A percentile compares a stretch with the other conserved stretches of the same genome.
These are phyloP conservation scores for Pseudomyrmex concolor DNA, from an alignment of 1,140 invertebrate species.

Conservation along the genomic window DNA sequence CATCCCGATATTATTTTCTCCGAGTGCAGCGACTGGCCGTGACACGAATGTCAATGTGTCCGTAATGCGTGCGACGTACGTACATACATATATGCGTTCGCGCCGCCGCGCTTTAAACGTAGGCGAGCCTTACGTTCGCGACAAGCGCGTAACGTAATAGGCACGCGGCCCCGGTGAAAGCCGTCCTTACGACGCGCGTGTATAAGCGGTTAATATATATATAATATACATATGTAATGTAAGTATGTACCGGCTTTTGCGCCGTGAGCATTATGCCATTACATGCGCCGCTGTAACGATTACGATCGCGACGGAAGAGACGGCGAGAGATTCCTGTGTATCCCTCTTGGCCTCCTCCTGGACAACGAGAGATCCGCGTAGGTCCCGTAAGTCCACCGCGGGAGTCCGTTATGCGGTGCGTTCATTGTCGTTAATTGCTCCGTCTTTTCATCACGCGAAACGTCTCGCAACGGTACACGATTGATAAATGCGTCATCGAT, in stretches of 20 bases:
- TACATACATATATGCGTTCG: slow-evolving; percentile 11
- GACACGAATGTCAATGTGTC: slow-evolving; percentile 82
- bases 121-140: slow-evolving; percentile 68
- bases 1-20: slow-evolving; percentile 68
- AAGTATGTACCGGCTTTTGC: slow-evolving; percentile 17
- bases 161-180: slow-evolving; percentile 78
- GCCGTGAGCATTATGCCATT: slow-evolving; percentile 73
- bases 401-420: slow-evolving; percentile 44
- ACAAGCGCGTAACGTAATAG: slow-evolving; percentile 76
- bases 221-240: not conserved
- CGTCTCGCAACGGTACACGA: slow-evolving; percentile 27
- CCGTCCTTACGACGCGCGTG: slow-evolving; percentile 65
- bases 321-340: slow-evolving; percentile 50
- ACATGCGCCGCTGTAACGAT: slow-evolving; percentile 67
- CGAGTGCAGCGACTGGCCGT: slow-evolving; percentile 81
- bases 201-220: slow-evolving; percentile 2
- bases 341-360: not conserved
- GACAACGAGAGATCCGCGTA: not conserved
- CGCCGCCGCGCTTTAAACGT: slow-evolving; percentile 69
- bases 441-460: not conserved
- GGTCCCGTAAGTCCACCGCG: slow-evolving; percentile 25
- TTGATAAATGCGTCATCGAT: not conserved
- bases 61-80: slow-evolving; percentile 67
- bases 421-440: slow-evolving; percentile 62
- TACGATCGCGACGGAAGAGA: slow-evolving; percentile 65